Percentiles rank a stretch among this genome's conserved stretches.
phyloP scores from a whole-genome alignment of 2,113 vertebrate species.

The Neoarius graeffei region DNA sequence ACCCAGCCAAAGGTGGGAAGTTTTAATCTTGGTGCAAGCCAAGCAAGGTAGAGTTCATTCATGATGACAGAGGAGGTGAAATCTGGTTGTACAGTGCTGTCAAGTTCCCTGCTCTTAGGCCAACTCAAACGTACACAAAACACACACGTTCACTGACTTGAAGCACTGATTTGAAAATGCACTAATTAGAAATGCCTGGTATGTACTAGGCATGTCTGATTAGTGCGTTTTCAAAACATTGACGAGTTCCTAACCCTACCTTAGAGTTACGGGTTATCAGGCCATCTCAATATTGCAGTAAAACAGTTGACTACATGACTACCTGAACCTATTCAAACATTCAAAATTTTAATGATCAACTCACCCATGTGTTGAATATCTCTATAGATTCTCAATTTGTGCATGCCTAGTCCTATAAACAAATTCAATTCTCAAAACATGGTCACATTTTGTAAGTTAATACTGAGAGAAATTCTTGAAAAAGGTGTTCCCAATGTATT shows the following conservation, averaged over 20 bases:
- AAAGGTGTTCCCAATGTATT: background rate
- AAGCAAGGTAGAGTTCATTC: constrained; percentile 4
- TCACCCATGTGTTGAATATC: too few species aligned
- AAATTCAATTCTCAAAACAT: background rate
- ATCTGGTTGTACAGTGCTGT: background rate
- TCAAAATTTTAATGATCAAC: too few species aligned
- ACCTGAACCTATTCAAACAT: background rate
- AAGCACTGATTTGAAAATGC: too few species aligned
- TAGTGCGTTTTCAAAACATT: background rate
- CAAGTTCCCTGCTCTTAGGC: background rate
- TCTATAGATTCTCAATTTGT: too few species aligned
- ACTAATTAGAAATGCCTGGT: too few species aligned
- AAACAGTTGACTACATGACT: background rate
- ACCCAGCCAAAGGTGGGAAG: constrained; percentile 7
- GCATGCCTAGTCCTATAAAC: too few species aligned
- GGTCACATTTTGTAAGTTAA: too few species aligned
- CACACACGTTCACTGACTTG: background rate
- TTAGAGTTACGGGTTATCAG: background rate
- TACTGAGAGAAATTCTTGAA: background rate
- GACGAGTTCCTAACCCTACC: background rate
- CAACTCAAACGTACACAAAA: background rate
- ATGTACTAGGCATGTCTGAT: background rate
- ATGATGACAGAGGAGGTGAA: background rate
- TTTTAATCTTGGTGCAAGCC: constrained; percentile 39
- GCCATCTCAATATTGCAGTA: background rate